These are phyloP conservation scores for Petrocephalus microphthalmus DNA, from an alignment of 2,113 vertebrate genomes.

Conservation along the genomic window DNA sequence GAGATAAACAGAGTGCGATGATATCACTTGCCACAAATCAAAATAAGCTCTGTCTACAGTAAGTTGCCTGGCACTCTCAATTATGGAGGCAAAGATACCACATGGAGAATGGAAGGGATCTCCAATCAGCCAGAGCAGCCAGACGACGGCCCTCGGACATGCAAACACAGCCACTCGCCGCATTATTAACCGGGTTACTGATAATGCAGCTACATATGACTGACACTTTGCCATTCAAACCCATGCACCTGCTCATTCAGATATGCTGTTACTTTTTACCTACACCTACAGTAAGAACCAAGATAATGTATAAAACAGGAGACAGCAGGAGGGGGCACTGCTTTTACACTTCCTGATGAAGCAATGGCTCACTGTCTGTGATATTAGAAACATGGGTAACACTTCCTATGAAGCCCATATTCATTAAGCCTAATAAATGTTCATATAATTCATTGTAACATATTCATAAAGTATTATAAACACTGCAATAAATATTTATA, in stretches of 20 bases:
- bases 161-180: too few species aligned
- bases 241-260: neutral
- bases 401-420: too few species aligned
- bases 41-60: slow-evolving; percentile 25
- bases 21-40: slow-evolving; percentile 26
- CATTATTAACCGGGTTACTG: neutral
- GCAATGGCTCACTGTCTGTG: neutral
- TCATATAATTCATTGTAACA: too few species aligned
- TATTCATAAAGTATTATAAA: too few species aligned
- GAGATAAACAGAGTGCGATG: slow-evolving; percentile 26
- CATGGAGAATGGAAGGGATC: neutral
- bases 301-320: neutral
- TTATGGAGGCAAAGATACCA: slow-evolving; percentile 26
- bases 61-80: slow-evolving; percentile 21
- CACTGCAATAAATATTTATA: too few species aligned
- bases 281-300: neutral
- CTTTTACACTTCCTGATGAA: neutral
- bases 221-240: neutral
- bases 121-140: slow-evolving; percentile 7
- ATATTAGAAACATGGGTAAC: neutral
- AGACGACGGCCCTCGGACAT: neutral
- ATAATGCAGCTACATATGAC: neutral
- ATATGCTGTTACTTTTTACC: neutral
- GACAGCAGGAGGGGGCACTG: neutral
- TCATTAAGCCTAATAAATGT: too few species aligned